phyloP scores from a whole-genome alignment of 2,888 invertebrate species.

The Altica lythri region DNA sequence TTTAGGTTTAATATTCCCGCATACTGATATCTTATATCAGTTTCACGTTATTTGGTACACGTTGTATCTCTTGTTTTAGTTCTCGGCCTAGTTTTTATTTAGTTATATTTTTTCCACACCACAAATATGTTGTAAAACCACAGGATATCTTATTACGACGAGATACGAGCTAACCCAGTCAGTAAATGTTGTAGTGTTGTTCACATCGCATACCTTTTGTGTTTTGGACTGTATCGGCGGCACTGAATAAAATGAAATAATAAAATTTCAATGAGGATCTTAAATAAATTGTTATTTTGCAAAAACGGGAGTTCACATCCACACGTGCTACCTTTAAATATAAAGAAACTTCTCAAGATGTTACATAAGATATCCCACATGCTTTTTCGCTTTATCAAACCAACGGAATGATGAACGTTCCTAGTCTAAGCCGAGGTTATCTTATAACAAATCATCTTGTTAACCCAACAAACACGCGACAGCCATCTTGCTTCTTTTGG shows the following conservation, averaged over 20 bases:
- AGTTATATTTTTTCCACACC: neutral
- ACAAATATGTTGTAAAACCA: constrained; percentile 17
- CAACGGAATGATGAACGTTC: too few relatives aligned
- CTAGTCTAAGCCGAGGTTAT: too few relatives aligned
- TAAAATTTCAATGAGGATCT: neutral
- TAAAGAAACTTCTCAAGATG: too few relatives aligned
- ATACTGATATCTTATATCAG: too few relatives aligned
- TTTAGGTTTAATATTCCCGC: too few relatives aligned
- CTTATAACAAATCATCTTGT: too few relatives aligned
- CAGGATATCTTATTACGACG: constrained; percentile 11
- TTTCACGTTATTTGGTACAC: neutral
- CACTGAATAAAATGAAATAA: neutral
- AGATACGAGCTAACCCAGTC: constrained; percentile 8
- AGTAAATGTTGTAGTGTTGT: neutral
- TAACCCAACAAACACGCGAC: too few relatives aligned
- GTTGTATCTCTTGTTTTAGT: neutral
- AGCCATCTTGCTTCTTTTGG: too few relatives aligned
- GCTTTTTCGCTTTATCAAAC: too few relatives aligned
- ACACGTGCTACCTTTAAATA: too few relatives aligned
- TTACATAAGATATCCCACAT: too few relatives aligned
- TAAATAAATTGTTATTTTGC: neutral
- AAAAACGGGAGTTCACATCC: neutral
- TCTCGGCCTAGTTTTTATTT: constrained; percentile 14
- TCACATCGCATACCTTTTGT: constrained; percentile 12
- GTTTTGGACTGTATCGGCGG: constrained; percentile 11